Evolutionary conservation across 2,888 invertebrate species (phyloP).

Genomic region (Xanthia togata): DNA sequence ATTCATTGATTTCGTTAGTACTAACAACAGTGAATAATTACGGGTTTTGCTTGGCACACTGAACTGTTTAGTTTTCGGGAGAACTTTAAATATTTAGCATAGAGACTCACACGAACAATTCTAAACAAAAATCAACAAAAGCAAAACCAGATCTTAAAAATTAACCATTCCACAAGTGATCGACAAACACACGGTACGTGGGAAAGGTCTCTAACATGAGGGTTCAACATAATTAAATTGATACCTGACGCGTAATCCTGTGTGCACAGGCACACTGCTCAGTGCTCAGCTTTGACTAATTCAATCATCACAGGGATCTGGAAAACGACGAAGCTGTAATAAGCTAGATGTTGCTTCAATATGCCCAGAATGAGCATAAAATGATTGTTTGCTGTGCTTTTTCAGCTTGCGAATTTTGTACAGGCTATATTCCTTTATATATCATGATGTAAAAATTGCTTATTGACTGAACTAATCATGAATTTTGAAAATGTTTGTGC

Average conservation of each 20-base stretch:
- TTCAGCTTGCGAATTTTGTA: too few species aligned
- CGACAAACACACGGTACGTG: conserved; percentile 42
- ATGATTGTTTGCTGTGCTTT: too few species aligned
- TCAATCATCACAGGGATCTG: conserved; percentile 39
- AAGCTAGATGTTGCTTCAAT: background rate
- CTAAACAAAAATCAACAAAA: conserved; percentile 2
- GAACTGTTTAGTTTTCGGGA: background rate
- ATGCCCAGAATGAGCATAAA: conserved; percentile 15
- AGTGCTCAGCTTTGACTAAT: conserved; percentile 54
- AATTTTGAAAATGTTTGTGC: background rate
- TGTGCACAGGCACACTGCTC: conserved; percentile 29
- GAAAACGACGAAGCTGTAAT: background rate
- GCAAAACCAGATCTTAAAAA: conserved; percentile 11
- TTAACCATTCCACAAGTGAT: conserved; percentile 47
- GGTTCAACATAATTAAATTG: conserved; percentile 54
- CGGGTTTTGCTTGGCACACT: background rate
- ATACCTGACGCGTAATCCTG: conserved; percentile 57
- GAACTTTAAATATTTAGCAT: background rate
- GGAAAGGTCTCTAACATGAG: background rate
- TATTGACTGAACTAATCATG: background rate
- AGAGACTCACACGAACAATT: background rate
- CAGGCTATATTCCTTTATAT: too few species aligned
- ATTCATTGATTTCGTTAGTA: too few species aligned
- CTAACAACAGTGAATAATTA: background rate
- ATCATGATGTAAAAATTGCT: background rate